A percentile compares a stretch with the other conserved stretches of the same genome.
Conservation (phyloP, 2,113 vertebrate genomes). For the Forbesichthys papilliferus region DNA sequence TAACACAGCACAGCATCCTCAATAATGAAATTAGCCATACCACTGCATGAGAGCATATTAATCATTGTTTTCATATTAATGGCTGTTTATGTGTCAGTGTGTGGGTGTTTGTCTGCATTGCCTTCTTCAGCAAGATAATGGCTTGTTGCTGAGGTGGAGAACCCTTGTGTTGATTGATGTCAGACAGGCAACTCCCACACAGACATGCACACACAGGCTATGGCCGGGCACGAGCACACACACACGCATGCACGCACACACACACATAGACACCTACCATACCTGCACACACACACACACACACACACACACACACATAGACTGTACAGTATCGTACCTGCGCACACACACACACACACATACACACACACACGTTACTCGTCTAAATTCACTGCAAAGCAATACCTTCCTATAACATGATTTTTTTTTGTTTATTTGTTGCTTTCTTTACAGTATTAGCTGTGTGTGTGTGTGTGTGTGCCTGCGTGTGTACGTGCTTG, state of each 20-base stretch:
- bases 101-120: slow-evolving; percentile 13
- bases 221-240: not conserved
- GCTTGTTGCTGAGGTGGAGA: slow-evolving; percentile 35
- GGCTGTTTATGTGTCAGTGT: not conserved
- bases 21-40: slow-evolving; percentile 62
- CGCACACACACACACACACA: slow-evolving; percentile 43
- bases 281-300: slow-evolving; percentile 43
- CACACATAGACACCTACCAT: slow-evolving; percentile 1
- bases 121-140: slow-evolving; percentile 17
- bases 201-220: not conserved
- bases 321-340: not conserved
- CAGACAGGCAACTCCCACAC: slow-evolving; percentile 27
- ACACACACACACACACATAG: slow-evolving; percentile 19
- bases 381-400: slow-evolving; percentile 8
- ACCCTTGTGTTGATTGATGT: slow-evolving; percentile 33
- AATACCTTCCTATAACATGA: not conserved
- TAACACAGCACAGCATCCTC: slow-evolving; percentile 50
- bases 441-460: too few species aligned
- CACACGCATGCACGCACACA: slow-evolving; percentile 4
- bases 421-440: too few species aligned
- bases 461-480: too few species aligned
- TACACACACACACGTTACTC: slow-evolving; percentile 40
- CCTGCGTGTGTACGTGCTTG: not conserved
- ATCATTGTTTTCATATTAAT: slow-evolving; percentile 32
- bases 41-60: slow-evolving; percentile 67